phyloP scores from a whole-genome alignment of 2,113 vertebrate genomes.

The Ancistrus triradiatus region DNA sequence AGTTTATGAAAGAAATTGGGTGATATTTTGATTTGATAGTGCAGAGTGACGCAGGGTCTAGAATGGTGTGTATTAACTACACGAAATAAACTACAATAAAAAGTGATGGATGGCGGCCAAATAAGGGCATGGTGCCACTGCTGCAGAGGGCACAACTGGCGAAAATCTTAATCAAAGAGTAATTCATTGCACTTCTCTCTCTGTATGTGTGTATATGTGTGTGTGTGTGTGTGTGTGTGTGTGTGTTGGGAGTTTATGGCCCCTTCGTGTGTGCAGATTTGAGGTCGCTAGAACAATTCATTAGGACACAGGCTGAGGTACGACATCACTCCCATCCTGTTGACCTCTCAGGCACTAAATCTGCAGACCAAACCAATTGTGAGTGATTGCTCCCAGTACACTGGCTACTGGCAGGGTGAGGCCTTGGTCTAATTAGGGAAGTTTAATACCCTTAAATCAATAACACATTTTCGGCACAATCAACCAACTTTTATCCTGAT shows the following conservation, averaged over 20 bases:
- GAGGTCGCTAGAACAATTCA: constrained; percentile 46
- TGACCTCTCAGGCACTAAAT: constrained; percentile 43
- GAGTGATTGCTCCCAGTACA: constrained; percentile 42
- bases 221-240: constrained; percentile 30
- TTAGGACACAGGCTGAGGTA: constrained; percentile 48
- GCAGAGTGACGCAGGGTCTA: background rate
- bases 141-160: constrained; percentile 30
- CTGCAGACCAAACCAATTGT: constrained; percentile 35
- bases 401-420: constrained; percentile 23
- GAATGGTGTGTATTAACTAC: constrained; percentile 13
- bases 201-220: constrained; percentile 10
- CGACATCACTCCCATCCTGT: constrained; percentile 41
- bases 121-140: constrained; percentile 1
- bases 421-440: constrained; percentile 22
- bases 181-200: constrained; percentile 39
- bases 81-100: constrained; percentile 39
- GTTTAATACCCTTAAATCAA: constrained; percentile 31
- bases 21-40: constrained; percentile 14
- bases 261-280: constrained; percentile 26
- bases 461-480: constrained; percentile 13
- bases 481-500: constrained; percentile 2
- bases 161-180: constrained; percentile 47
- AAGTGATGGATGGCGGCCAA: constrained; percentile 15
- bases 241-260: constrained; percentile 13
- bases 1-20: background rate